These are phyloP conservation scores for Sarcoramphus papa DNA, from an alignment of 2,797 vertebrate genomes.

Conservation along the genomic window DNA sequence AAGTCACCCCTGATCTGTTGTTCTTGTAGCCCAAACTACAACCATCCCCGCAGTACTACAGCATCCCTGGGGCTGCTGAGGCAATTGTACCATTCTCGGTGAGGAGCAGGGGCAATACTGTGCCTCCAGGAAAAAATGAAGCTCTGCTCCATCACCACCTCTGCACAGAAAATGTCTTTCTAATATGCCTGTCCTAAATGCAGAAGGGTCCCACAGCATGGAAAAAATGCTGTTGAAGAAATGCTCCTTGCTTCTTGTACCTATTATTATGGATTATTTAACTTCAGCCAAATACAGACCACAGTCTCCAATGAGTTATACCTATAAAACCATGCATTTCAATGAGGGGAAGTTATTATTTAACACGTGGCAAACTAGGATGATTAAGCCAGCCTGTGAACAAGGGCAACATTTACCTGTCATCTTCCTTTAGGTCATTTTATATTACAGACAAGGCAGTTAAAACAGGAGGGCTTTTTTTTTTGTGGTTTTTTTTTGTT, in stretches of 20 bases:
- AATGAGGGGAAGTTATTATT: neutral
- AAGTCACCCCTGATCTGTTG: neutral
- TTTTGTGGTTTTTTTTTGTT: neutral
- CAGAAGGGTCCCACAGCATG: neutral
- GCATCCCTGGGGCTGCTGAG: neutral
- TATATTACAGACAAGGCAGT: neutral
- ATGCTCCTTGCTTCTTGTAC: neutral
- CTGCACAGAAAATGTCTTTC: neutral
- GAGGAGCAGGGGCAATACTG: fast-evolving
- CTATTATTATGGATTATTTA: neutral
- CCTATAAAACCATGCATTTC: neutral
- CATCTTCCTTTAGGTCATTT: neutral
- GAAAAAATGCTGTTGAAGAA: neutral
- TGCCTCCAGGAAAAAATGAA: neutral
- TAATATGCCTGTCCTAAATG: neutral
- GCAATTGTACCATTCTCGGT: neutral
- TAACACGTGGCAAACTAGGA: neutral
- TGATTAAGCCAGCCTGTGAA: neutral
- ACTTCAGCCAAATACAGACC: neutral
- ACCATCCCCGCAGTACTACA: too few relatives aligned
- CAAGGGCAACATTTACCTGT: neutral
- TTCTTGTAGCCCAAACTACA: neutral
- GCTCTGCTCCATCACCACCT: neutral
- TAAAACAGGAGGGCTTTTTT: neutral
- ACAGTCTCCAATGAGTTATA: neutral